Evolutionary conservation across 2,797 vertebrate species (phyloP).

Genomic region (Loriculus beryllinus): DNA sequence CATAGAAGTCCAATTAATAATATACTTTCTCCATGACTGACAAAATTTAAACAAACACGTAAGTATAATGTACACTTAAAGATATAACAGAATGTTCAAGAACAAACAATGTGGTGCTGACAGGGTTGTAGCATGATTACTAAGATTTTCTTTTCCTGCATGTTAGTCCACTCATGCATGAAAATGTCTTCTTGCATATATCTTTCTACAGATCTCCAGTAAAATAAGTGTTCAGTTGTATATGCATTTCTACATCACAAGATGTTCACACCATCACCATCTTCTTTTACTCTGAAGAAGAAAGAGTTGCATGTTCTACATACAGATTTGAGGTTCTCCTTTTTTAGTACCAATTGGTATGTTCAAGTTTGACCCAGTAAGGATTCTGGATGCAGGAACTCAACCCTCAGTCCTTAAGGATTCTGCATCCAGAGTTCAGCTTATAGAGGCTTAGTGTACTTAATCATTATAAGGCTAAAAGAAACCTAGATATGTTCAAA

Average conservation of each 20-base stretch:
- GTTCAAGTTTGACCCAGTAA: background rate
- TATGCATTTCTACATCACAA: rapidly evolving
- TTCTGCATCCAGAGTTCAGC: background rate
- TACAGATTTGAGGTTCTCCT: background rate
- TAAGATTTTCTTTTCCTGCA: background rate
- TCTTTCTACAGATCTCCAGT: background rate
- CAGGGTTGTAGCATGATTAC: background rate
- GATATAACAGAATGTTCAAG: background rate
- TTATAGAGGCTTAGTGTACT: background rate
- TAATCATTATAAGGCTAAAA: background rate
- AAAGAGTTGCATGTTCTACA: background rate
- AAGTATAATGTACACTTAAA: background rate
- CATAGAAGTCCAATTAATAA: background rate
- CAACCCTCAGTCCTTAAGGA: background rate
- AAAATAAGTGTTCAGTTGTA: background rate
- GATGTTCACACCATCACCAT: rapidly evolving
- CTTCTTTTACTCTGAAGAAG: background rate
- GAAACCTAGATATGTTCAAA: background rate
- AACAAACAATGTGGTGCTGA: background rate
- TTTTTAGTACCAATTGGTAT: background rate
- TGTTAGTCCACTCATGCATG: rapidly evolving
- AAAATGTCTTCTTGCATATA: background rate
- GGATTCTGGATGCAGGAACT: background rate
- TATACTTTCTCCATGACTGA: background rate
- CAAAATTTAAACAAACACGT: background rate